Conservation (phyloP, 2,113 vertebrate species). For the Mustela nigripes region DNA sequence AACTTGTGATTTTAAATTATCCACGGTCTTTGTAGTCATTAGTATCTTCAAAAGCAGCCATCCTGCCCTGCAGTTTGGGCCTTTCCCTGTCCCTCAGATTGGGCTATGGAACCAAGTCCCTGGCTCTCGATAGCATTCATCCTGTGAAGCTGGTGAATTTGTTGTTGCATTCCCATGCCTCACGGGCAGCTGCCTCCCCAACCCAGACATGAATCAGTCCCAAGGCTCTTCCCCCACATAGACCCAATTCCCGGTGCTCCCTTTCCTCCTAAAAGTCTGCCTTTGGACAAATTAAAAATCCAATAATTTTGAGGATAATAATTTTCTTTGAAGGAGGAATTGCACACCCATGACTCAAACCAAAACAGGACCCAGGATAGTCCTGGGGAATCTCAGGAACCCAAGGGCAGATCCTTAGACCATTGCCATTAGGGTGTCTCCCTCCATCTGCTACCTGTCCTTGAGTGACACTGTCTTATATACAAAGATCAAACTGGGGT, state of each 20-base stretch:
- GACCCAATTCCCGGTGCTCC: background rate
- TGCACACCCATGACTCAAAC: background rate
- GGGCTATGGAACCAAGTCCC: background rate
- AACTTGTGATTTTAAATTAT: background rate
- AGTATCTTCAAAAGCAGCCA: background rate
- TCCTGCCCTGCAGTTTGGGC: background rate
- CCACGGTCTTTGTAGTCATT: background rate
- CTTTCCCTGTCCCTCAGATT: background rate
- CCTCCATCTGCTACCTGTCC: background rate
- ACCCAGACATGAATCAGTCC: background rate
- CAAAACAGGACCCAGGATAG: background rate
- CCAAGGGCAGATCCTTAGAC: background rate
- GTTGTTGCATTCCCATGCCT: background rate
- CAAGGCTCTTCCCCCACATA: background rate
- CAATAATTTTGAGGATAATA: background rate
- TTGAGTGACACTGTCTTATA: background rate
- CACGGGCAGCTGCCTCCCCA: background rate
- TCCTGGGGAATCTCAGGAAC: background rate
- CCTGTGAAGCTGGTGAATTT: background rate
- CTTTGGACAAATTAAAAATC: background rate
- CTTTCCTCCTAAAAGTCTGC: background rate
- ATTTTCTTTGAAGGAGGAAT: conserved; percentile 5
- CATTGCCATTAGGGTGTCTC: background rate
- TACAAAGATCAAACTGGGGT: background rate
- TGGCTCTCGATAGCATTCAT: background rate